Conservation (phyloP, 2,113 vertebrate genomes). For the Symphodus melops region DNA sequence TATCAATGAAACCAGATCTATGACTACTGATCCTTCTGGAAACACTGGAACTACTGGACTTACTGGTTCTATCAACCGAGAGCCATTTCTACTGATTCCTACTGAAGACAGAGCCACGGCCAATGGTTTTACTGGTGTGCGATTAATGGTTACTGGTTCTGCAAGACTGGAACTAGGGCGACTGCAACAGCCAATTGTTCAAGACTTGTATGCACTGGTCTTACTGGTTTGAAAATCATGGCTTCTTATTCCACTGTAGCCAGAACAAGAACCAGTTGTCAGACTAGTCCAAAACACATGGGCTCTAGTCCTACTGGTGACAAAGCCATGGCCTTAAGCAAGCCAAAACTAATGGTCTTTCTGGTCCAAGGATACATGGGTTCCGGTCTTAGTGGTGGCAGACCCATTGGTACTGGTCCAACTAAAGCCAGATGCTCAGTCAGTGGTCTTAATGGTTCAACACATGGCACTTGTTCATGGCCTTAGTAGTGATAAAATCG, state of each 20-base stretch:
- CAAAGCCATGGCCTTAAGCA: slow-evolving; percentile 11
- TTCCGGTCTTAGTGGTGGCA: slow-evolving; percentile 8
- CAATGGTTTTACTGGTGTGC: slow-evolving; percentile 27
- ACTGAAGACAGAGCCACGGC: slow-evolving; percentile 21
- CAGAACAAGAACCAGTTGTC: slow-evolving; percentile 13
- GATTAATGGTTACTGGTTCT: slow-evolving; percentile 19
- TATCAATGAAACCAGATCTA: slow-evolving; percentile 50
- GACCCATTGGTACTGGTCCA: slow-evolving; percentile 11
- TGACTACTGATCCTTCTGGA: slow-evolving; percentile 47
- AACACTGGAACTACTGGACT: slow-evolving; percentile 20
- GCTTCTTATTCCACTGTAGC: slow-evolving; percentile 8
- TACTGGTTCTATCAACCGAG: slow-evolving; percentile 20
- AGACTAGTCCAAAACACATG: not conserved
- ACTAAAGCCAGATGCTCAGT: slow-evolving; percentile 15
- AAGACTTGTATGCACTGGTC: not conserved
- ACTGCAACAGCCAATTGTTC: not conserved
- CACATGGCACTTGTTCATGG: slow-evolving; percentile 29
- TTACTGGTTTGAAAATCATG: not conserved
- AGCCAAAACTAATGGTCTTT: slow-evolving; percentile 20
- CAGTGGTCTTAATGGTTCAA: slow-evolving; percentile 24
- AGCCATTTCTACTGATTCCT: slow-evolving; percentile 21
- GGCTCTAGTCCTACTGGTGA: slow-evolving; percentile 9
- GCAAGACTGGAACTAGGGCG: not conserved
- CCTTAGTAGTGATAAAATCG: slow-evolving; percentile 13
- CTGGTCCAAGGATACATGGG: slow-evolving; percentile 14